phyloP scores from a whole-genome alignment of 2,113 vertebrate genomes.

The Tupaia tana region DNA sequence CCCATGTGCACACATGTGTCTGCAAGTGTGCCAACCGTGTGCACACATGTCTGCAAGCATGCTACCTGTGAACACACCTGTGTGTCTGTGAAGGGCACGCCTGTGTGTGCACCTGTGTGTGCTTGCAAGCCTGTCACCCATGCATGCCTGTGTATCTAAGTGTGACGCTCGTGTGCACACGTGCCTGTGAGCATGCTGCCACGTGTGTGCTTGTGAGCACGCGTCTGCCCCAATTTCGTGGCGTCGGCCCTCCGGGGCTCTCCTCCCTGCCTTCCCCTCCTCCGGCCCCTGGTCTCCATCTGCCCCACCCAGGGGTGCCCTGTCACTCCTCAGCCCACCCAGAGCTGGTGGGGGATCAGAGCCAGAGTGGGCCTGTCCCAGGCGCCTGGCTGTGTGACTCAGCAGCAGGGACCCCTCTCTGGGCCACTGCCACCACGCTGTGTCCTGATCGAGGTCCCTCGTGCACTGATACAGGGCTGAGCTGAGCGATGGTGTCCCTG shows the following conservation, averaged over 20 bases:
- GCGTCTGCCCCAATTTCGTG: background rate
- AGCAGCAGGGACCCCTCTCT: background rate
- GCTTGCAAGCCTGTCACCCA: background rate
- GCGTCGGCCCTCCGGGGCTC: background rate
- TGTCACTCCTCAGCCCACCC: background rate
- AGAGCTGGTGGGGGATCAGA: background rate
- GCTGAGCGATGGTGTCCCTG: background rate
- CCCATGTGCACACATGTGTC: background rate
- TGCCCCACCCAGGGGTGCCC: background rate
- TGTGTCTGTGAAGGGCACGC: background rate
- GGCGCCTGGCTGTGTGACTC: background rate
- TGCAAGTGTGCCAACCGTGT: background rate
- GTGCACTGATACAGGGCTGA: background rate
- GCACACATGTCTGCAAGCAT: background rate
- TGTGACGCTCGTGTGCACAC: background rate
- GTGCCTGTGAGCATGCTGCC: too few species aligned
- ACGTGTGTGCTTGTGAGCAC: background rate
- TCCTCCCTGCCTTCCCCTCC: background rate
- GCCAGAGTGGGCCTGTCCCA: background rate
- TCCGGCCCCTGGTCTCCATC: background rate
- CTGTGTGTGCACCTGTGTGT: background rate
- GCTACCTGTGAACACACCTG: background rate
- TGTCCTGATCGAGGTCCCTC: background rate
- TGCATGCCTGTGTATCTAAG: background rate
- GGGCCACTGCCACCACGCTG: fast-evolving